These are phyloP conservation scores for Saccopteryx bilineata DNA, from an alignment of 2,113 vertebrate species.

Conservation along the genomic window DNA sequence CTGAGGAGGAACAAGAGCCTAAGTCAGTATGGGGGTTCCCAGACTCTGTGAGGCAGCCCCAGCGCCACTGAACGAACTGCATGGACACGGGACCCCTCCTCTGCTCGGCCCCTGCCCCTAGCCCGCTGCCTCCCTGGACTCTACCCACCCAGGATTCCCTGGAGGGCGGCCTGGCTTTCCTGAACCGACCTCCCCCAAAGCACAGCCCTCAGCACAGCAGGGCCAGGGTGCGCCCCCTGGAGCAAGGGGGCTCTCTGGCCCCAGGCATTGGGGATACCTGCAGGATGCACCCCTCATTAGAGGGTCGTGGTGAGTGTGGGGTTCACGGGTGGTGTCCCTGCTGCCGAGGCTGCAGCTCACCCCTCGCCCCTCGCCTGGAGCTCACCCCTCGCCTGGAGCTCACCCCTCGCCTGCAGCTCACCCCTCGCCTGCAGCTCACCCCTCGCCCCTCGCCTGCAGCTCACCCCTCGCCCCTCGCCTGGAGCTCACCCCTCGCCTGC, in stretches of 20 bases:
- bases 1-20: not conserved
- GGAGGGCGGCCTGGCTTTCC: not conserved
- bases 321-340: rapidly evolving
- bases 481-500: too few relatives aligned
- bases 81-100: not conserved
- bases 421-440: too few relatives aligned
- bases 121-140: not conserved
- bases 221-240: not conserved
- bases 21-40: not conserved
- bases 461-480: too few relatives aligned
- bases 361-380: too few relatives aligned
- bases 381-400: too few relatives aligned
- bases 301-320: not conserved
- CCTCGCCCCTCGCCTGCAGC: too few relatives aligned
- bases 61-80: not conserved
- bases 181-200: not conserved
- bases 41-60: not conserved
- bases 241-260: not conserved
- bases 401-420: too few relatives aligned
- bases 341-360: too few relatives aligned
- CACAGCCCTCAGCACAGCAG: not conserved
- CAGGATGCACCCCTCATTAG: not conserved
- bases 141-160: not conserved
- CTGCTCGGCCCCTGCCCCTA: not conserved
- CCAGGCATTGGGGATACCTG: not conserved